These are phyloP conservation scores for Scaptomyza tumidula DNA, from an alignment of 2,888 invertebrate species.

Conservation along the genomic window DNA sequence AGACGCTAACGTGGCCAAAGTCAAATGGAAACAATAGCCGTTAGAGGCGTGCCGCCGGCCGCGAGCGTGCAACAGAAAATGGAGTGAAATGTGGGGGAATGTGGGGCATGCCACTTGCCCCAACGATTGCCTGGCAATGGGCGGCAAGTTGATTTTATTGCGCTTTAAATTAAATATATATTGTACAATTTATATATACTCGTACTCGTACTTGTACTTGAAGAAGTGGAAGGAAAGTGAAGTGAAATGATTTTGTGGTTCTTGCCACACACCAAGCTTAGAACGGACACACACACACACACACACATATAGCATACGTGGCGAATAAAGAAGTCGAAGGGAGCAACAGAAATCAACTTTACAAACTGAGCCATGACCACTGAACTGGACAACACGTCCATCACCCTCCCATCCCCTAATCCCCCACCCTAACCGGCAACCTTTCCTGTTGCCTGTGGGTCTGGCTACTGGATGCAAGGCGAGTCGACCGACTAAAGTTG, in stretches of 20 bases:
- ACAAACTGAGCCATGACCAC: constrained; percentile 58
- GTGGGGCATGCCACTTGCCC: constrained; percentile 41
- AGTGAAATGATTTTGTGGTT: constrained; percentile 69
- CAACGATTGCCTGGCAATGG: constrained; percentile 47
- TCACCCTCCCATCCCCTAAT: background rate
- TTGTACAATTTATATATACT: constrained; percentile 69
- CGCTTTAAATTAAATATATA: constrained; percentile 78
- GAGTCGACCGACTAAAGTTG: constrained; percentile 33
- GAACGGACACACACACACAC: constrained; percentile 15
- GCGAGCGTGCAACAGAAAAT: background rate
- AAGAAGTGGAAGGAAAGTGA: constrained; percentile 60
- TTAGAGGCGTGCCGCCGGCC: constrained; percentile 16
- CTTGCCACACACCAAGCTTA: constrained; percentile 21
- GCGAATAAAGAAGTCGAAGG: background rate
- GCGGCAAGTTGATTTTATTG: constrained; percentile 74
- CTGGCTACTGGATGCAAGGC: constrained; percentile 24
- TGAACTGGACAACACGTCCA: constrained; percentile 68
- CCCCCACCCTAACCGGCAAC: background rate
- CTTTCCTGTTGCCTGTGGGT: constrained; percentile 47
- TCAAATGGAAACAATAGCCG: constrained; percentile 67
- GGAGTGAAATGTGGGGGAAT: too few relatives aligned
- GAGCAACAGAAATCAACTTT: constrained; percentile 21
- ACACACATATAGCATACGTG: constrained; percentile 21
- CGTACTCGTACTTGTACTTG: background rate
- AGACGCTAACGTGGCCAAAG: constrained; percentile 74